Percentiles rank a stretch among this genome's conserved stretches.
Evolutionary conservation across 2,113 vertebrate genomes (phyloP).

Genomic region (Pitta sordida): DNA sequence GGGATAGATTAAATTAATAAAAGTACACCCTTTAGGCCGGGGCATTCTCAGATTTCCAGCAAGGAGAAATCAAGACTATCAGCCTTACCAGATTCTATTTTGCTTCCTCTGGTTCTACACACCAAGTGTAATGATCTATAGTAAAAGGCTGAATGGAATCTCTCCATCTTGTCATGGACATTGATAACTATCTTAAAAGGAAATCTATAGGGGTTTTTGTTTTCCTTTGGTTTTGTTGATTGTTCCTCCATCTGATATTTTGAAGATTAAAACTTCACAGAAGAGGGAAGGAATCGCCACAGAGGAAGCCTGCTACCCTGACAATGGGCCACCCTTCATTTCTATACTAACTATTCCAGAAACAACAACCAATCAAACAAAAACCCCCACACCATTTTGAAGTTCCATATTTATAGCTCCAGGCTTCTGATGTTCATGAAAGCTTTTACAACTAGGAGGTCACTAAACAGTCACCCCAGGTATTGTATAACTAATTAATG

Average conservation of each 20-base stretch:
- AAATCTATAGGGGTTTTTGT: not conserved
- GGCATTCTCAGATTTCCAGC: not conserved
- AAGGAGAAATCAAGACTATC: not conserved
- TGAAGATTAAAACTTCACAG: slow-evolving; percentile 6
- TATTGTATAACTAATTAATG: not conserved
- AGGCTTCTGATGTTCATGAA: not conserved
- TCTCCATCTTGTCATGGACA: not conserved
- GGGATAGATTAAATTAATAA: not conserved
- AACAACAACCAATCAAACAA: not conserved
- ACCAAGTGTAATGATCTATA: not conserved
- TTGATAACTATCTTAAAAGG: not conserved
- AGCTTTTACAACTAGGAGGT: not conserved
- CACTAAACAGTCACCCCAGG: not conserved
- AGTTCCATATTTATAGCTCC: not conserved
- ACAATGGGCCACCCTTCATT: not conserved
- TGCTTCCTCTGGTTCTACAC: not conserved
- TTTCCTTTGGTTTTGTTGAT: not conserved
- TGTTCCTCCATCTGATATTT: not conserved
- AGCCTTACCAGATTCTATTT: not conserved
- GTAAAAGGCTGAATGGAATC: not conserved
- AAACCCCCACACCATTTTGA: not conserved
- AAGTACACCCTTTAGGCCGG: not conserved
- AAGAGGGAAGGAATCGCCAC: not conserved
- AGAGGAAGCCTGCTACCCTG: slow-evolving; percentile 10
- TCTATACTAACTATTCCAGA: not conserved